Percentiles rank a stretch among this genome's conserved stretches.
These are phyloP conservation scores for Malthinus seriepunctatus DNA, from an alignment of 2,888 invertebrate species.

Conservation along the genomic window DNA sequence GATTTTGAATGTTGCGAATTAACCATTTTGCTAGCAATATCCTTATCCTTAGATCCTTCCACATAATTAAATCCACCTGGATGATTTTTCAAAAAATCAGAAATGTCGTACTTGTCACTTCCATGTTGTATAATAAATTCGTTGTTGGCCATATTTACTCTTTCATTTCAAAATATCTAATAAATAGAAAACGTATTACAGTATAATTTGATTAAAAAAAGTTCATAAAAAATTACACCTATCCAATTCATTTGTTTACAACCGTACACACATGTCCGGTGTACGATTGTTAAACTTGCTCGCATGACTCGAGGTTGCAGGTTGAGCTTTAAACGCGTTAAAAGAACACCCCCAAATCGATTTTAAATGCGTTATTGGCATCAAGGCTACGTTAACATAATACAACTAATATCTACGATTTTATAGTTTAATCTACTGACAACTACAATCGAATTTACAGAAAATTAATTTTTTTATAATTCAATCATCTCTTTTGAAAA, in stretches of 20 bases:
- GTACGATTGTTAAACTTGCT: slow-evolving; percentile 17
- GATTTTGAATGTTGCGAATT: slow-evolving; percentile 64
- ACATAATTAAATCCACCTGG: slow-evolving; percentile 73
- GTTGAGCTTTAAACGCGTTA: slow-evolving; percentile 5
- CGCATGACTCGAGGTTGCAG: slow-evolving; percentile 21
- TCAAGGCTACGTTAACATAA: slow-evolving; percentile 1
- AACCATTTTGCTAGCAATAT: slow-evolving; percentile 59
- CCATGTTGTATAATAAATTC: slow-evolving; percentile 27
- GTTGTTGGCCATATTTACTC: slow-evolving; percentile 12
- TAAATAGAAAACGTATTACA: background rate
- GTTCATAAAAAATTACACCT: background rate
- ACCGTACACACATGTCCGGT: slow-evolving; percentile 14
- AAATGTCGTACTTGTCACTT: slow-evolving; percentile 64
- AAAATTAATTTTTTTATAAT: too few relatives aligned
- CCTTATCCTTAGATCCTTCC: slow-evolving; percentile 59
- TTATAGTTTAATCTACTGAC: too few relatives aligned
- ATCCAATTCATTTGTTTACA: background rate
- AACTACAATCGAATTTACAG: too few relatives aligned
- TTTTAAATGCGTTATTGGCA: slow-evolving; percentile 11
- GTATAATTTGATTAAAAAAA: background rate
- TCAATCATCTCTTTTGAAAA: too few relatives aligned
- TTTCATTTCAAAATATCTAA: slow-evolving; percentile 11
- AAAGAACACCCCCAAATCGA: slow-evolving; percentile 20
- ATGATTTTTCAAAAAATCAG: slow-evolving; percentile 69
- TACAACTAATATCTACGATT: background rate